Percentiles rank a stretch among this genome's conserved stretches.
Evolutionary conservation across 2,888 invertebrate species (phyloP).

Genomic region (Lobophora halterata): DNA sequence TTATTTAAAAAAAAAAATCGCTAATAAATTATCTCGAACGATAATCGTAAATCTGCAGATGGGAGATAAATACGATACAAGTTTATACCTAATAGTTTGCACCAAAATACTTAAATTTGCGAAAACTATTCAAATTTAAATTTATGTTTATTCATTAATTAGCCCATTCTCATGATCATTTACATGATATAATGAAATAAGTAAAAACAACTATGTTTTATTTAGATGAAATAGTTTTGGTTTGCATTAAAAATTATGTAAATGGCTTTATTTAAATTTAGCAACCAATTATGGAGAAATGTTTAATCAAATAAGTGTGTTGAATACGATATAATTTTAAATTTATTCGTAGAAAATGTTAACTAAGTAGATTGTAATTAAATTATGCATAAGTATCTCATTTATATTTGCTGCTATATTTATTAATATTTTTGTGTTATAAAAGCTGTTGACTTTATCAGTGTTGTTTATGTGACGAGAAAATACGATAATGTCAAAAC

Average conservation of each 20-base stretch:
- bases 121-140: constrained; percentile 5
- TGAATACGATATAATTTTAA: too few species aligned
- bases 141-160: constrained; percentile 5
- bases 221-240: neutral
- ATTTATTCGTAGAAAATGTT: too few species aligned
- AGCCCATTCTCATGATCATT: neutral
- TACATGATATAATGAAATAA: neutral
- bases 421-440: too few species aligned
- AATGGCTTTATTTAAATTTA: constrained; percentile 1
- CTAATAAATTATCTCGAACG: constrained; percentile 11
- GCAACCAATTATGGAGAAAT: neutral
- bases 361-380: too few species aligned
- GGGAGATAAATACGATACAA: too few species aligned
- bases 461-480: neutral
- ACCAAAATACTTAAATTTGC: constrained; percentile 3
- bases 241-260: neutral
- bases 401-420: too few species aligned
- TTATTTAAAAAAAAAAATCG: too few species aligned
- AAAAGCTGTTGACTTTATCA: too few species aligned
- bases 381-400: too few species aligned
- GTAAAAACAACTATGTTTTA: neutral
- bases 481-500: neutral
- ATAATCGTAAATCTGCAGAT: constrained; percentile 6
- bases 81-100: too few species aligned
- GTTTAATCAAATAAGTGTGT: neutral